phyloP scores from a whole-genome alignment of 2,113 vertebrate genomes.

The Penelope pileata region DNA sequence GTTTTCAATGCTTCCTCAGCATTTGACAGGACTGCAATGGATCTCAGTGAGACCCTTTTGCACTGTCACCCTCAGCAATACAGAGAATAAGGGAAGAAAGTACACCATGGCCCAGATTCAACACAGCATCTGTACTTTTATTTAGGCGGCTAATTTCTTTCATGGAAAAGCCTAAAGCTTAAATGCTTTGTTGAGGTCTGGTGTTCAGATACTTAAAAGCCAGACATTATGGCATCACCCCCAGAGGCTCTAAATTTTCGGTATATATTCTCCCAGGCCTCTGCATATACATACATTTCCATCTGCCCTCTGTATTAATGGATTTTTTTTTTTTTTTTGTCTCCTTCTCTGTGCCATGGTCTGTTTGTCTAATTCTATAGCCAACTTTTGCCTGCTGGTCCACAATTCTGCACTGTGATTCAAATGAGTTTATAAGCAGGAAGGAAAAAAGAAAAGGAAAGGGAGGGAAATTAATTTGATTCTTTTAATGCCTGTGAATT shows the following conservation, averaged over 20 bases:
- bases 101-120: background rate
- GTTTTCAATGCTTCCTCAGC: background rate
- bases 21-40: background rate
- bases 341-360: background rate
- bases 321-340: background rate
- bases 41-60: background rate
- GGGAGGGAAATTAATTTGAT: background rate
- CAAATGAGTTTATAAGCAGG: background rate
- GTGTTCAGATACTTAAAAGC: background rate
- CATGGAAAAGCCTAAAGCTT: background rate
- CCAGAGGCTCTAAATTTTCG: background rate
- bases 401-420: background rate
- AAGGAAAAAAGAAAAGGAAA: background rate
- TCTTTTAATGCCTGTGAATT: conserved; percentile 4
- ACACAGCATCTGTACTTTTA: background rate
- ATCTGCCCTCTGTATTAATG: background rate
- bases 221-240: background rate
- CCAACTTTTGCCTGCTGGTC: background rate
- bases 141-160: background rate
- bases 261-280: background rate
- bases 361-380: background rate
- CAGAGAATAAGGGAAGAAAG: background rate
- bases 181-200: background rate
- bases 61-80: background rate
- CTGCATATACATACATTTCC: background rate